Conservation (phyloP, 2,888 invertebrate species). For the Lasiommata megera region DNA sequence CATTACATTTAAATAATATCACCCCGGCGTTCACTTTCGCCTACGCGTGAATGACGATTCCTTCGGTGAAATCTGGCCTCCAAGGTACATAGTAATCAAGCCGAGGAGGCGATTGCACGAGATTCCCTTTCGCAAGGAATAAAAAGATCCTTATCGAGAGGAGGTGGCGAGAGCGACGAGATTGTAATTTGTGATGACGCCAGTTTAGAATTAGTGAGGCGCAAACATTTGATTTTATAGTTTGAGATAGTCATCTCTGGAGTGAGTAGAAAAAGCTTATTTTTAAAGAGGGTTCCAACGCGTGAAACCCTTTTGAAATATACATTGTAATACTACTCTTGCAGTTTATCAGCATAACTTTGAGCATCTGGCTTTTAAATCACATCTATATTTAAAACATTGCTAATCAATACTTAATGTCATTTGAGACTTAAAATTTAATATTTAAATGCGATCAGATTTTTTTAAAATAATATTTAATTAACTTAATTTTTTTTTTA, state of each 20-base stretch:
- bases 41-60: conserved; percentile 72
- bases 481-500: too few relatives aligned
- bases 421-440: too few relatives aligned
- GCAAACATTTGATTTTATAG: conserved; percentile 38
- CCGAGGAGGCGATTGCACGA: conserved; percentile 65
- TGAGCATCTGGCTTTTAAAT: too few relatives aligned
- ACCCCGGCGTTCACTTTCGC: conserved; percentile 76
- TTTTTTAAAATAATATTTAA: too few relatives aligned
- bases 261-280: not conserved
- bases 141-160: conserved; percentile 73
- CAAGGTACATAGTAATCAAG: conserved; percentile 75
- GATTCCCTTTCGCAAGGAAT: conserved; percentile 69
- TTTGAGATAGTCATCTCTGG: conserved; percentile 27
- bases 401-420: too few relatives aligned
- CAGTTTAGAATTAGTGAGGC: conserved; percentile 59
- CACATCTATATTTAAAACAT: too few relatives aligned
- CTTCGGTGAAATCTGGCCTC: conserved; percentile 74
- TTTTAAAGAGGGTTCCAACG: too few relatives aligned
- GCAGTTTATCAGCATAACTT: too few relatives aligned
- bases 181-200: conserved; percentile 73
- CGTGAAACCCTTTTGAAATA: too few relatives aligned
- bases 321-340: too few relatives aligned
- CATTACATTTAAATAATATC: conserved; percentile 80
- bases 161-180: conserved; percentile 65
- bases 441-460: too few relatives aligned